Percentiles rank a stretch among this genome's conserved stretches.
Evolutionary conservation across 2,113 vertebrate species (phyloP).

Genomic region (Corythoichthys intestinalis): DNA sequence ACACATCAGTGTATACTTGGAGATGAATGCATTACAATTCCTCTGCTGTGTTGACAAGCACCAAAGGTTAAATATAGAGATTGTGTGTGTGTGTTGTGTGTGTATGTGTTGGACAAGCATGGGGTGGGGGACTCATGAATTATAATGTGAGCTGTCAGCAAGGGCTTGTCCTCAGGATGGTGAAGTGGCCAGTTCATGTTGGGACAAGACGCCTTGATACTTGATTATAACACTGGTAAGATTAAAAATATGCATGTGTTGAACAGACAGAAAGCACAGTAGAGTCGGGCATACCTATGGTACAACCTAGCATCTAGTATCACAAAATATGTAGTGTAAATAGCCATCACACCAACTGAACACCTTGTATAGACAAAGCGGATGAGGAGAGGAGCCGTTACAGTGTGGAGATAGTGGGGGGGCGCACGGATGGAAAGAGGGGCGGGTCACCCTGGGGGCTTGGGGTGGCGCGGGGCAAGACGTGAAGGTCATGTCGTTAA

Average conservation of each 20-base stretch:
- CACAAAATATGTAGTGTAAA: not conserved
- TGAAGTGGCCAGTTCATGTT: constrained; percentile 51
- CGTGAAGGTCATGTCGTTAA: constrained; percentile 66
- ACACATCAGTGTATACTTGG: constrained; percentile 9
- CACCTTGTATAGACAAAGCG: constrained; percentile 25
- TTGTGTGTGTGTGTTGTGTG: constrained; percentile 25
- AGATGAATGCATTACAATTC: constrained; percentile 31
- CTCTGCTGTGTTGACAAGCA: constrained; percentile 25
- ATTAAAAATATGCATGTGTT: constrained; percentile 3
- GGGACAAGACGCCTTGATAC: constrained; percentile 32
- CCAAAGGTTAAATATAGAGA: constrained; percentile 39
- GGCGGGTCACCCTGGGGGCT: constrained; percentile 39
- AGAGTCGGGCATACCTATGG: constrained; percentile 10
- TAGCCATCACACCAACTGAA: constrained; percentile 18
- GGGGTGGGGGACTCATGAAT: constrained; percentile 53
- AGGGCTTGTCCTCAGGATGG: constrained; percentile 38
- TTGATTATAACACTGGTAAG: constrained; percentile 25
- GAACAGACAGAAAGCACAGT: constrained; percentile 2
- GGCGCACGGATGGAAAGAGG: constrained; percentile 10
- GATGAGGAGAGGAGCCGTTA: not conserved
- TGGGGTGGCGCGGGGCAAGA: constrained; percentile 43
- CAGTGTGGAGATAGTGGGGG: constrained; percentile 13
- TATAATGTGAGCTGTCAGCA: constrained; percentile 60
- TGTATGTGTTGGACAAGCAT: constrained; percentile 4
- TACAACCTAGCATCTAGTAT: constrained; percentile 3